Conservation (phyloP, 1,140 invertebrate species). For the Megalopta genalis region DNA sequence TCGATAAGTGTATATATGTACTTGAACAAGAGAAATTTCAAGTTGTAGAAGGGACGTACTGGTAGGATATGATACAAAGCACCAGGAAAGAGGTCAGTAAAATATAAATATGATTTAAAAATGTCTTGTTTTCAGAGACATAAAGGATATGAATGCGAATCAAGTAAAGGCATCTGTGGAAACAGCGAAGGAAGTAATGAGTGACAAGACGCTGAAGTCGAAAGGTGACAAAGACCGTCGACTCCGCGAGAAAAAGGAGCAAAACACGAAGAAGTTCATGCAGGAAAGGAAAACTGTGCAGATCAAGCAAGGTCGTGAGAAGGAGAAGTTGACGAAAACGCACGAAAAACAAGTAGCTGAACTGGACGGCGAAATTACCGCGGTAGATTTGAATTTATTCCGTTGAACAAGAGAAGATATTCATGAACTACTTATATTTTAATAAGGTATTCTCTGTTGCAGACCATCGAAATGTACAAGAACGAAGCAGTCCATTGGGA, state of each 20-base stretch:
- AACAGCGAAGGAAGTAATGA: constrained; percentile 96
- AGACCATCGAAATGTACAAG: constrained; percentile 95
- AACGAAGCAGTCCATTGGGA: constrained; percentile 94
- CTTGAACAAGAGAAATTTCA: no score
- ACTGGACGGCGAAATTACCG: constrained; percentile 92
- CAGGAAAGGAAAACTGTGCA: constrained; percentile 95
- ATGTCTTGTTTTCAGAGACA: constrained; percentile 83
- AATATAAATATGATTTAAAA: background rate
- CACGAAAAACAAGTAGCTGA: constrained; percentile 96
- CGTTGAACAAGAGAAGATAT: background rate
- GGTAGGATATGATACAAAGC: no score
- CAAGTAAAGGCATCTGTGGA: constrained; percentile 99
- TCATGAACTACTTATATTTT: background rate
- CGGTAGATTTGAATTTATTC: constrained; percentile 81
- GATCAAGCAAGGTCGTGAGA: constrained; percentile 95
- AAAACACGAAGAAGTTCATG: constrained; percentile 99
- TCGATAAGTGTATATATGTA: no score
- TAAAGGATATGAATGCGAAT: constrained; percentile 96
- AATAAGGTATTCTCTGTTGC: constrained; percentile 71
- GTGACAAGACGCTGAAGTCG: constrained; percentile 98
- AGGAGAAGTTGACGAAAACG: constrained; percentile 92
- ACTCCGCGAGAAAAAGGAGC: constrained; percentile 97
- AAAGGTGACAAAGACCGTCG: constrained; percentile 98
- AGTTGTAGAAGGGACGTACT: no score
- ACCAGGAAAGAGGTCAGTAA: no score